phyloP scores from a whole-genome alignment of 1,140 invertebrate genomes.

The Drosophila funebris region DNA sequence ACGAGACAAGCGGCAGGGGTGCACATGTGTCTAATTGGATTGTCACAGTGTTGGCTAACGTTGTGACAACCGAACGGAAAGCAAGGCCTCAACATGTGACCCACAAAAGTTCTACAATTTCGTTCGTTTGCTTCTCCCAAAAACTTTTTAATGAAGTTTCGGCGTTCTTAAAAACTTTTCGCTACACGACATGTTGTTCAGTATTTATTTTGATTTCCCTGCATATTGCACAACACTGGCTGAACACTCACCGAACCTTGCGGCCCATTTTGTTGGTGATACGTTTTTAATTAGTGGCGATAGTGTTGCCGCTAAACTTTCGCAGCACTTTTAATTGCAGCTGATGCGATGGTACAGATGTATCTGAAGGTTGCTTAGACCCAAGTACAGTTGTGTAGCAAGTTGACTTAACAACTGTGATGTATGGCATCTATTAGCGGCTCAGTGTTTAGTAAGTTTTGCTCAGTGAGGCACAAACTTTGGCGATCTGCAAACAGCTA shows the following conservation, averaged over 20 bases:
- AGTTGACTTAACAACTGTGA: conserved; percentile 60
- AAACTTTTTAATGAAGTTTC: conserved; percentile 80
- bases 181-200: conserved; percentile 64
- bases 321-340: conserved; percentile 56
- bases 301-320: conserved; percentile 58
- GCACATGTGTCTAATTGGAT: conserved; percentile 75
- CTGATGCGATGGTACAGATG: conserved; percentile 49
- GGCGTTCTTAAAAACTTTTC: conserved; percentile 72
- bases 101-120: conserved; percentile 62
- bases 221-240: conserved; percentile 40
- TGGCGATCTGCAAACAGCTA: conserved; percentile 2
- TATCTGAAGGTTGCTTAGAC: conserved; percentile 8
- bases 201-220: conserved; percentile 73
- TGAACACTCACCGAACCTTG: conserved; percentile 27
- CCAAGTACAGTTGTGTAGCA: conserved; percentile 51
- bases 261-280: conserved; percentile 66
- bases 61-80: conserved; percentile 26
- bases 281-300: conserved; percentile 78
- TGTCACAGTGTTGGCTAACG: conserved; percentile 67
- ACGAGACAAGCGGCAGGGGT: background rate
- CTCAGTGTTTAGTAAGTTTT: too few relatives aligned
- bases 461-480: too few relatives aligned
- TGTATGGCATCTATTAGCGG: too few relatives aligned
- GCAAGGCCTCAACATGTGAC: conserved; percentile 37
- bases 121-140: conserved; percentile 40